A percentile compares a stretch with the other conserved stretches of the same genome.
phyloP scores from a whole-genome alignment of 1,140 invertebrate species.

The Caenorhabditis inopinata region DNA sequence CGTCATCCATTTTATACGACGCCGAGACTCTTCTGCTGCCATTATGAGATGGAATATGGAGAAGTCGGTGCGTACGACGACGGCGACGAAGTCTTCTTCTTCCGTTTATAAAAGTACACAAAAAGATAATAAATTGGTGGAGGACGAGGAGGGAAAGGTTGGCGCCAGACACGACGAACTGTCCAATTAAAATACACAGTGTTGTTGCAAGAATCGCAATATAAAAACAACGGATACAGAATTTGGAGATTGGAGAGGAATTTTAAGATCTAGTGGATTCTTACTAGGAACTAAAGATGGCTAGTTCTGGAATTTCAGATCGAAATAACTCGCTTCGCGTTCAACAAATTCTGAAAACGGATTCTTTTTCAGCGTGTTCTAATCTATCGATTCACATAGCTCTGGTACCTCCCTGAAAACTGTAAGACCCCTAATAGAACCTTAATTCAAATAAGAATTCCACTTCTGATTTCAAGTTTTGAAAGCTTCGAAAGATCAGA shows the following conservation, averaged over 20 bases:
- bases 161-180: not conserved
- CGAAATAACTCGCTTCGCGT: too few relatives aligned
- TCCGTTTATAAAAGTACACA: conserved; percentile 26
- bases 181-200: conserved; percentile 26
- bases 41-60: not conserved
- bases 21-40: not conserved
- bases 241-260: not conserved
- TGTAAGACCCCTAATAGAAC: too few relatives aligned
- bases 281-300: too few relatives aligned
- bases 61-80: not conserved
- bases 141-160: not conserved
- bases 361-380: too few relatives aligned
- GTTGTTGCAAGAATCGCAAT: conserved; percentile 9
- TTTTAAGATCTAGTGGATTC: too few relatives aligned
- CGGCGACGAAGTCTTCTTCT: not conserved
- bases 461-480: too few relatives aligned
- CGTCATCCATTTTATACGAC: not conserved
- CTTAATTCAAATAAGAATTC: too few relatives aligned
- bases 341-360: too few relatives aligned
- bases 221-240: not conserved
- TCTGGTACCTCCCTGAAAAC: too few relatives aligned
- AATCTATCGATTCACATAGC: too few relatives aligned
- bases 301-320: too few relatives aligned
- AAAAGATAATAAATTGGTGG: conserved; percentile 32
- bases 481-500: too few relatives aligned